Evolutionary conservation across 2,888 invertebrate genomes (phyloP).

Genomic region (Rhingia rostrata): DNA sequence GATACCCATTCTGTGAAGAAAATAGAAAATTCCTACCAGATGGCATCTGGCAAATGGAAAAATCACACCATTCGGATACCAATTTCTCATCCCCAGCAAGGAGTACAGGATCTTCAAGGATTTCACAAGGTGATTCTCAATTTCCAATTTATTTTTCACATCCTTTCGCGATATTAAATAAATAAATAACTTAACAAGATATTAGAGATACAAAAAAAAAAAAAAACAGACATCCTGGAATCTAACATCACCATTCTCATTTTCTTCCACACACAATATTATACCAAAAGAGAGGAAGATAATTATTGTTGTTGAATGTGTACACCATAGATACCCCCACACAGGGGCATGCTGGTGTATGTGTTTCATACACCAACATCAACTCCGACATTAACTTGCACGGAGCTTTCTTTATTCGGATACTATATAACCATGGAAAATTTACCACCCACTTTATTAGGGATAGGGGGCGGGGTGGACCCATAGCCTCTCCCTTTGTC

Average conservation of each 20-base stretch:
- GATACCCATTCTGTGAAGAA: slow-evolving; percentile 8
- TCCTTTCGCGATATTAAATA: slow-evolving; percentile 30
- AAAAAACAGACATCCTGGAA: slow-evolving; percentile 35
- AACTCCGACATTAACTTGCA: slow-evolving; percentile 11
- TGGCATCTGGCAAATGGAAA: slow-evolving; percentile 59
- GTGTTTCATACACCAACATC: not conserved
- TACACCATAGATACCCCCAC: not conserved
- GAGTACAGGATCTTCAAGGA: slow-evolving; percentile 51
- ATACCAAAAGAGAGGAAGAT: slow-evolving; percentile 17
- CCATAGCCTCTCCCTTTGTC: not conserved
- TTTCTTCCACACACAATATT: not conserved
- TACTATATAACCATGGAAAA: slow-evolving; percentile 24
- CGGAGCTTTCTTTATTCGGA: slow-evolving; percentile 23
- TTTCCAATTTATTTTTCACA: not conserved
- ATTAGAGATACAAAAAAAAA: slow-evolving; percentile 22
- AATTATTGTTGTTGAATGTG: not conserved
- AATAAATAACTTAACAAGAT: slow-evolving; percentile 44
- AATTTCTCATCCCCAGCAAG: slow-evolving; percentile 27
- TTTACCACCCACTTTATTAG: slow-evolving; percentile 30
- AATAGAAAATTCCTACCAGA: slow-evolving; percentile 46
- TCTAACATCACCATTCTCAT: slow-evolving; percentile 33
- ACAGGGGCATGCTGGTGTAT: not conserved
- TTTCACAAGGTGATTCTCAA: slow-evolving; percentile 38
- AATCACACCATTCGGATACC: slow-evolving; percentile 49
- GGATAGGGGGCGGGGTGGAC: not conserved